Base-by-base conservation (phyloP, 2,113 vertebrate species). In the Atractosteus spatula region DNA sequence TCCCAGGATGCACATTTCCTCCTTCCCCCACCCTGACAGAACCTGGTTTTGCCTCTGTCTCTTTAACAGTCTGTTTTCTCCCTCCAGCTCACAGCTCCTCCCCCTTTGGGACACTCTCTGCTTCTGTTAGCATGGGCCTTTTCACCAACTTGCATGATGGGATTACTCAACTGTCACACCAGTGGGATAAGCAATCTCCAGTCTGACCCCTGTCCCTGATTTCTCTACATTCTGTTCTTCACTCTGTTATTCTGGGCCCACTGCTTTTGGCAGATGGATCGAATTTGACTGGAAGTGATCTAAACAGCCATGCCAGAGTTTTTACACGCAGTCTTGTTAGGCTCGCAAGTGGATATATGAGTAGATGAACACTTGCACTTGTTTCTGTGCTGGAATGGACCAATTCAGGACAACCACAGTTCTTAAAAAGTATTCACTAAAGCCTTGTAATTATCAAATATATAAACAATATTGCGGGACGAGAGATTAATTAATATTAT, bases 81-180 rank as follows among this genome's bases (percentile, higher is more conserved):
- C 86, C 88, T 88, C 85, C 89, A 91, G 90, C 84, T 84, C 79
- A 77, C 83, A 73, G 66, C 76, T 61, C 78, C 51, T 66, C 78
- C 73, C 76, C 76, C 74, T 62, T 72, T 80, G 83, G 81, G 79
- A 81, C 86, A 74, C 86, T 79, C 83, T 84, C 79, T 76, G 85
- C 86, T 78, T 80, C 81, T 86, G 77, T 85, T 78, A 80, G 88
- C 86, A 91, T 89, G 88, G 82, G 83, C 91, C 85, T 84, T 85
- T 77, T 80, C 82, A 87, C 90, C 90, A 78, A 70, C 76, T 51
- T 92, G 94, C 94, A 95, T 95, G 93, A 86, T 82, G 90, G 89
- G 88, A 93, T 81, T 77, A 55, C 10, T 45, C 68, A 17, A 80
- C 68, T 83, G 79, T 74, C 76, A 68, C 80, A 76, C 78, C 77